Evolutionary conservation across 2,113 vertebrate species (phyloP).

Genomic region (Peromyscus maniculatus): DNA sequence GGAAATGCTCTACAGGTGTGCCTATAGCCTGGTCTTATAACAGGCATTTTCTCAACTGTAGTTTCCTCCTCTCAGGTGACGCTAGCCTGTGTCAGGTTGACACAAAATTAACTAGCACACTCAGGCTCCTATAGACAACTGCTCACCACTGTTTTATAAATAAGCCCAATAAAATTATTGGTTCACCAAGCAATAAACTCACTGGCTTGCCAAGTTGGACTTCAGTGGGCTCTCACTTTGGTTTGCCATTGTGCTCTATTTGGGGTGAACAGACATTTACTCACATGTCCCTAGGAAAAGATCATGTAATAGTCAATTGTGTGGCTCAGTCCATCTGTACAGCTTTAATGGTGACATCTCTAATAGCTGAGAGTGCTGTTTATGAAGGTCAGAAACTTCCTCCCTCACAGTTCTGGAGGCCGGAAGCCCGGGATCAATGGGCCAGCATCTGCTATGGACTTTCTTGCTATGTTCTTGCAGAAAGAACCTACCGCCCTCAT

Average conservation of each 20-base stretch:
- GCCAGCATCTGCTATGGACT: too few relatives aligned
- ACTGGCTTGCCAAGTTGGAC: not conserved
- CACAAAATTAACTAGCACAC: not conserved
- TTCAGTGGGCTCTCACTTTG: not conserved
- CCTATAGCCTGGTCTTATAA: not conserved
- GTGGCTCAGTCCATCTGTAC: not conserved
- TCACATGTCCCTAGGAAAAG: not conserved
- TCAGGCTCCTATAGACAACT: not conserved
- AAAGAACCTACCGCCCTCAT: not conserved
- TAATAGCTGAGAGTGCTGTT: not conserved
- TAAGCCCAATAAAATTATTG: not conserved
- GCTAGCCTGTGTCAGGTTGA: not conserved
- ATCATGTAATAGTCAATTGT: not conserved
- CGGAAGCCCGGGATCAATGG: not conserved
- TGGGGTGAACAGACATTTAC: not conserved
- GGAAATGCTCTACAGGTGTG: not conserved
- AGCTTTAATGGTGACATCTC: not conserved
- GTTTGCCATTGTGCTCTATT: too few relatives aligned
- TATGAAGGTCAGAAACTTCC: not conserved
- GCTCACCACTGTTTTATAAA: not conserved
- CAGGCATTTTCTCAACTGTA: not conserved
- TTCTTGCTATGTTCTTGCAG: not conserved
- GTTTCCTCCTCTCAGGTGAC: not conserved
- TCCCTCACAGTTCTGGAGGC: not conserved
- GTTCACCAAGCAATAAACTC: not conserved